Base-by-base conservation (phyloP, 2,113 vertebrate species). In the Muscicapa adusta region DNA sequence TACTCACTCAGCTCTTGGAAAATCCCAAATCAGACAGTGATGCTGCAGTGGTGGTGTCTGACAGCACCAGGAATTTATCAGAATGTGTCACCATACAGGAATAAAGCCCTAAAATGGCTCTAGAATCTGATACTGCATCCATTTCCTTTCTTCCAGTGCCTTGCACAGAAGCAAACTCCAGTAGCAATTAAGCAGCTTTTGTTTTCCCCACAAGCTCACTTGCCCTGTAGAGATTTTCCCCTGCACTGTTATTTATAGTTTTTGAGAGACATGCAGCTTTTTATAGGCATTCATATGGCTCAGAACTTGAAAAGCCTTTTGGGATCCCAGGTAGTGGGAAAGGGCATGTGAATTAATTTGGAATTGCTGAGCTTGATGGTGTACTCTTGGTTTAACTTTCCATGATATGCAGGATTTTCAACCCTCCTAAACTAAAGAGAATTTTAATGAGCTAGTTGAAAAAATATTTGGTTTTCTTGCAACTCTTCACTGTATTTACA, bases 401-500 rank as follows among this genome's bases (percentile, higher is more conserved):
- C 56, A 40, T 38, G 63, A 86, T 58, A 92, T 10, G 60, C 91
- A 96, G 71, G 77, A 86, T 92, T 94, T 92, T 84, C 81, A 89
- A 15, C 89, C n/a, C 70, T 80, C 54, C 86, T 75, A 89, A 94
- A 95, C 63, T 82, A 88, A 89, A 89, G 58, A 77, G 50, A 54
- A 61, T 75, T 92, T 91, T 96, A 96, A 96, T 87, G 82, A 95
- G 77, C 47, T 75, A 53, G 73, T 50, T 54, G 85, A 61, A 91
- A 97, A 89, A 94, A 48, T 24, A 61, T 93, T 97, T 96, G 53
- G 96, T 97, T 97, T 96, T 88, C 90, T 96, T 91, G 82, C 68
- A 89, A 26, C 94, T 94, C 85, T 91, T 94, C 56, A 24, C 80
- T 92, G 75, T 93, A 78, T 96, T 94, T 96, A 94, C 83, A 94